Evolutionary conservation across 2,113 vertebrate species (phyloP), one percentile per base, ranked within the genome.

Genomic region (Urocitellus parryii): DNA sequence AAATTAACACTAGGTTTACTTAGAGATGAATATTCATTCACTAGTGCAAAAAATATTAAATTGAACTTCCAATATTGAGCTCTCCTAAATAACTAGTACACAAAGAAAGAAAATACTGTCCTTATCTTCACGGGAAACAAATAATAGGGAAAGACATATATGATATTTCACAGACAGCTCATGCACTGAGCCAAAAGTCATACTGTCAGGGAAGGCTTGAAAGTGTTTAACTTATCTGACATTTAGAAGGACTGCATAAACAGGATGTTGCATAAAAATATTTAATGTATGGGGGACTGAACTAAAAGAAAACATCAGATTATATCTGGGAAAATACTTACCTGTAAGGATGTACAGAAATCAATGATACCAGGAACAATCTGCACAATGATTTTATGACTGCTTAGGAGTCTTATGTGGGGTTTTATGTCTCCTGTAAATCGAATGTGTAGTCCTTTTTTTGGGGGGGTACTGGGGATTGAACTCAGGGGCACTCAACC

Each of bases 231-330:
- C 27, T 91, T 78, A 53, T 8, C 39, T 88, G 22, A 88, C 39
- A 74, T 68, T 94, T 90, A 80, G 68, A 94, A 86, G 18, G 67
- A 3, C 27, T 27, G 70, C 18, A 39, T 74, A 14, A 67, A 79
- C 65, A 79, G 22, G 24, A 67, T 76, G 34, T 83, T 90, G 20
- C 25, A 97, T 14, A 74, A 12, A 78, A 92, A 61, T 16, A 34
- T 3, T 32, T 85, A 72, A 86, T 90, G 1, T 72, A 37, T 1
- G 0, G 65, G 48, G 11, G 4, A 29, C 34, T 70, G 14, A 92
- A 97, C 14, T 24, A 37, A 65, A 96, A 73, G 39, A 92, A 80
- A 94, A 79, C 63, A 53, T 76, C 56, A 74, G 29, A 67, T 58
- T 61, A 48, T 53, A n/a, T 63, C 48, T 89, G 53, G 32, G 68